Percentiles rank a stretch among this genome's conserved stretches.
Evolutionary conservation across 1,140 invertebrate genomes (phyloP).

Genomic region (Euura saliciscinereae): DNA sequence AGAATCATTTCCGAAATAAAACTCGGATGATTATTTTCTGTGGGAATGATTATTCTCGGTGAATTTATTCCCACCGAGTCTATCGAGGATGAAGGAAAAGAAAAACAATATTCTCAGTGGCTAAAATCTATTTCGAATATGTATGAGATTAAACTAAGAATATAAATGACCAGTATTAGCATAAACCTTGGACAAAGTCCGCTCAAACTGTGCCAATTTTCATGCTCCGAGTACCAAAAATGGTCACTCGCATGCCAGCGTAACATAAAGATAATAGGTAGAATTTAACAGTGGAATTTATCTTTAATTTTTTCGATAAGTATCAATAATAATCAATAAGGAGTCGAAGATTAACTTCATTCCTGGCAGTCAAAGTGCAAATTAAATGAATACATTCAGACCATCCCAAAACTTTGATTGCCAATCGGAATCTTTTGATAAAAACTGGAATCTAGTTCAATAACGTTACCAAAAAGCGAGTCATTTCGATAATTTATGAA

Average conservation of each 20-base stretch:
- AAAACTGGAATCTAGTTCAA: no score
- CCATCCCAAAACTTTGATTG: no score
- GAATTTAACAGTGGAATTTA: not conserved
- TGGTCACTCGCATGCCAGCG: not conserved
- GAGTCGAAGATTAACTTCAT: not conserved
- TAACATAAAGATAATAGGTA: not conserved
- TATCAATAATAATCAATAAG: not conserved
- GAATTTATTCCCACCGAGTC: no score
- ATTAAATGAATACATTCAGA: no score
- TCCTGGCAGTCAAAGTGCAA: not conserved
- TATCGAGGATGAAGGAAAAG: not conserved
- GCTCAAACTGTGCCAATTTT: not conserved
- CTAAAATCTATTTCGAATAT: not conserved
- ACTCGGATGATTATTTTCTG: no score
- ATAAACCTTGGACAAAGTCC: not conserved
- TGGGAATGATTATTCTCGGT: no score
- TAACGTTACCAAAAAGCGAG: no score
- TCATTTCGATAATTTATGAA: not conserved
- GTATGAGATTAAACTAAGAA: not conserved
- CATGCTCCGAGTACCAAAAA: not conserved
- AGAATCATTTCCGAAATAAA: no score
- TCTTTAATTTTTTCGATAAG: not conserved
- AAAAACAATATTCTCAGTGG: not conserved
- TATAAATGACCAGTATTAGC: not conserved
- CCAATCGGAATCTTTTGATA: no score